Evolutionary conservation across 2,888 invertebrate genomes (phyloP).

Genomic region (Sipha maydis): DNA sequence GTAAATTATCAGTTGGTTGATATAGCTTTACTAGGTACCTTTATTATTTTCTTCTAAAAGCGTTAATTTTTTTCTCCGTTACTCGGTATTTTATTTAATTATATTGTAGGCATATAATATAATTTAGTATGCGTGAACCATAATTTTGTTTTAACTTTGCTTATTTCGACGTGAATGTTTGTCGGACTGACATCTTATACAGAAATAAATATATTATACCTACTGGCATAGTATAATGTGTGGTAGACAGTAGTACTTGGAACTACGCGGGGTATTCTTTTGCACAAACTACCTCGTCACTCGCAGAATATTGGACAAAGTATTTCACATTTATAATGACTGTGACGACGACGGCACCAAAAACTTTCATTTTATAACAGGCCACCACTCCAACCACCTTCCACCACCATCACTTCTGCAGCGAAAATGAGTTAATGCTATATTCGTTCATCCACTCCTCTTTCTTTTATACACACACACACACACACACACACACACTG

Average conservation of each 20-base stretch:
- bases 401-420: not conserved
- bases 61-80: too few species aligned
- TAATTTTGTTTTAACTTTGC: constrained; percentile 45
- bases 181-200: constrained; percentile 18
- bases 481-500: not conserved
- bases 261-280: constrained; percentile 3
- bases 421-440: not conserved
- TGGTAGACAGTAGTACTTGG: not conserved
- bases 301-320: constrained; percentile 47
- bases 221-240: not conserved
- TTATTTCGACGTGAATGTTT: constrained; percentile 54
- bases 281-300: not conserved
- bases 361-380: constrained; percentile 54
- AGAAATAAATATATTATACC: not conserved
- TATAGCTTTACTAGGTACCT: too few species aligned
- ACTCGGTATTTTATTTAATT: too few species aligned
- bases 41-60: too few species aligned
- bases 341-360: constrained; percentile 7
- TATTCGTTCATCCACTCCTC: not conserved
- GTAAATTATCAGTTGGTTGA: too few species aligned
- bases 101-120: not conserved
- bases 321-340: constrained; percentile 44
- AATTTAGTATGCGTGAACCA: not conserved
- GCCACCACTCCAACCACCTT: not conserved
- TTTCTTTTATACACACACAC: not conserved